phyloP scores from a whole-genome alignment of 2,797 vertebrate species.

The Halcyon badia region DNA sequence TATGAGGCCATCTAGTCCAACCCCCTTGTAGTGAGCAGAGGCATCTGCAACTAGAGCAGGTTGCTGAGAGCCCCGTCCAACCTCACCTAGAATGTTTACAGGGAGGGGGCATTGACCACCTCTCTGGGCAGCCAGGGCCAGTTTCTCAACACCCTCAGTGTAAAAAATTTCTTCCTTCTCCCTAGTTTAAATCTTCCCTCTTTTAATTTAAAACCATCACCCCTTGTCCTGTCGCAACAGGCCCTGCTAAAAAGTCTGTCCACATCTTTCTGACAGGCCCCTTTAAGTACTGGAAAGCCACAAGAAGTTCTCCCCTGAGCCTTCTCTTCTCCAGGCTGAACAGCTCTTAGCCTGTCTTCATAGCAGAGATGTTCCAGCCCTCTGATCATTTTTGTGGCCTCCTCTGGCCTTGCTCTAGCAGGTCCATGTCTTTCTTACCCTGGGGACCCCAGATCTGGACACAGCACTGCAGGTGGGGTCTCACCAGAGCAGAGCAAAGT shows the following conservation, averaged over 20 bases:
- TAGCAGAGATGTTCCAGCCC: background rate
- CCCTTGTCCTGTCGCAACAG: background rate
- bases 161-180: background rate
- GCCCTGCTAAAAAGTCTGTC: background rate
- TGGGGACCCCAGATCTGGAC: background rate
- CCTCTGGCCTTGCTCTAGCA: background rate
- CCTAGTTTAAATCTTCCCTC: background rate
- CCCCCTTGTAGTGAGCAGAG: rapidly evolving
- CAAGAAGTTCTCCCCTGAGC: background rate
- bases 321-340: background rate
- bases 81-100: background rate
- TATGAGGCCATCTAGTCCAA: background rate
- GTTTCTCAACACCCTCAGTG: background rate
- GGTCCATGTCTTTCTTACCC: background rate
- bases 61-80: background rate
- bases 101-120: background rate
- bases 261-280: background rate
- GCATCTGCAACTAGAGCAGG: background rate
- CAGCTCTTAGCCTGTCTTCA: background rate
- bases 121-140: background rate
- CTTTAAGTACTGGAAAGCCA: background rate
- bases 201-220: background rate
- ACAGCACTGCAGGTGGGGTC: background rate
- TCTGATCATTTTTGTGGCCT: background rate
- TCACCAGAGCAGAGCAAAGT: background rate